Evolutionary conservation across 2,797 vertebrate genomes (phyloP), one percentile per base, ranked within the genome.

Genomic region (Harpagifer antarcticus): DNA sequence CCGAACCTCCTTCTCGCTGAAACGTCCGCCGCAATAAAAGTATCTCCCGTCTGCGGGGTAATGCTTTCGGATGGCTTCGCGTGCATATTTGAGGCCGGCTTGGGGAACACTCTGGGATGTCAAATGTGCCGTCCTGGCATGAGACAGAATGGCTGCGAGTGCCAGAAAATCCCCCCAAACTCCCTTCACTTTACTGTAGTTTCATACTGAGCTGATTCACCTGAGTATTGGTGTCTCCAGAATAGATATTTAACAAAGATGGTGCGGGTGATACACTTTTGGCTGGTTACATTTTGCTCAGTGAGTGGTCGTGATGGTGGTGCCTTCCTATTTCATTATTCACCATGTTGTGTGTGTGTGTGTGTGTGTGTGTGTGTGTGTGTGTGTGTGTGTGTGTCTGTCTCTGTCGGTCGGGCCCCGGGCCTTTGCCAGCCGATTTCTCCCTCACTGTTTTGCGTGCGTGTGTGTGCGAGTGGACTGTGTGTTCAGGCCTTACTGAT

Each of bases 391-490:
- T n/a, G 47, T 48, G 44, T 47, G 15, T 47, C 47, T 71, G 76
- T 33, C 54, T n/a, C 16, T 48, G 47, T 48, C 7, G 17, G 74
- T 68, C 76, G 75, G 86, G 86, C 92, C 87, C 66, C 64, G 23
- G 89, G 91, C 88, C 79, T 78, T 86, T 87, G 90, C 87, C 91
- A 92, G 85, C 86, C 88, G 81, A 92, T 94, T 93, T 90, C 85
- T 90, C 84, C 78, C 87, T 91, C 55, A 75, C 90, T 90, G 88
- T 87, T 88, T 80, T 74, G 82, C 19, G 48, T 37, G n/a, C n/a
- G 37, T 72, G 76, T 78, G 79, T 83, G 81, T 5, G 67, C 6
- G 48, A 76, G 79, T 83, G 81, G 55, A 72, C 72, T 80, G 85
- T 77, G 85, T 87, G 79, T 85, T 89, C 82, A 79, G 81, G 79